phyloP scores from a whole-genome alignment of 1,140 invertebrate genomes.

The Caenorhabditis tropicalis region DNA sequence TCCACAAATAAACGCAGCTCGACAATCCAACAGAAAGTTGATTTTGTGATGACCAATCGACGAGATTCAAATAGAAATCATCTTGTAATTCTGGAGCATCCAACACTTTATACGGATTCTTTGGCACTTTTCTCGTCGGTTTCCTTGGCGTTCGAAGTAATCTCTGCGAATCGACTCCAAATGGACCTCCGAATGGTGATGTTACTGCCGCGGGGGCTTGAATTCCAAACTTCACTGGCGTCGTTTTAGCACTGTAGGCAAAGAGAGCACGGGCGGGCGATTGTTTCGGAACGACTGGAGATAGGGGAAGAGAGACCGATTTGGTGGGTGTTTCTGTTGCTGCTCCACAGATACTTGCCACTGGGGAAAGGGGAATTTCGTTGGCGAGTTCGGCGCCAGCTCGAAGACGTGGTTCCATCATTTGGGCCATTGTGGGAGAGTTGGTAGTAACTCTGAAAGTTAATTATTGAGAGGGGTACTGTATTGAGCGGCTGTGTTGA shows the following conservation, averaged over 20 bases:
- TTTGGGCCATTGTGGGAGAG: conserved; percentile 56
- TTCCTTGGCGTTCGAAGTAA: conserved; percentile 69
- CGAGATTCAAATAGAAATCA: conserved; percentile 97
- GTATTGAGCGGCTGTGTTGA: too few species aligned
- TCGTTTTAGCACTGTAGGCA: conserved; percentile 30
- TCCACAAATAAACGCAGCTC: conserved; percentile 98
- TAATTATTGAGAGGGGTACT: too few species aligned
- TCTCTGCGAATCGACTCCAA: conserved; percentile 69
- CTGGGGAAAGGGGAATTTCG: conserved; percentile 5
- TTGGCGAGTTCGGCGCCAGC: background rate
- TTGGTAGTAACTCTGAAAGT: conserved; percentile 25
- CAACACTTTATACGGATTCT: conserved; percentile 75
- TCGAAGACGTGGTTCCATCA: conserved; percentile 47
- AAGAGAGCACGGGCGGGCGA: conserved; percentile 48
- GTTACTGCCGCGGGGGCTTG: background rate
- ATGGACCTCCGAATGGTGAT: conserved; percentile 65
- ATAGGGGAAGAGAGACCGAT: background rate
- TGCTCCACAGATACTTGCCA: background rate
- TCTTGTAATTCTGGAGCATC: conserved; percentile 98
- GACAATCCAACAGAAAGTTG: conserved; percentile 97
- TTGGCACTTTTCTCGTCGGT: conserved; percentile 70
- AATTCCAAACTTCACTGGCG: conserved; percentile 52
- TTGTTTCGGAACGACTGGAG: background rate
- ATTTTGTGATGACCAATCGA: conserved; percentile 99
- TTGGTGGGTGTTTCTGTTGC: background rate